Conservation (phyloP, 1,140 invertebrate species). For the Neuroterus valhalla region DNA sequence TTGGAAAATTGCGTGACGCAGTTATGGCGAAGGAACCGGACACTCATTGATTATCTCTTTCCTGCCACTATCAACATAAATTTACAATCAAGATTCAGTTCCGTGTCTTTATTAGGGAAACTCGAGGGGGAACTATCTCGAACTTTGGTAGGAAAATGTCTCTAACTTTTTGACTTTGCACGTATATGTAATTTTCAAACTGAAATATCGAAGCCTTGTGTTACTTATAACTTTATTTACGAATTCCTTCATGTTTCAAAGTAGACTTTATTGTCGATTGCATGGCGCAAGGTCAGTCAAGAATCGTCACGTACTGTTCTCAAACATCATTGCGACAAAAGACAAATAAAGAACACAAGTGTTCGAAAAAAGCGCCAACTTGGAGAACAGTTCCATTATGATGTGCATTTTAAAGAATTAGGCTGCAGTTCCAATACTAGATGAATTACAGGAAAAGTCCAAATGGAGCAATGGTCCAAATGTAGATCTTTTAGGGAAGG, state of each 20-base stretch:
- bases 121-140: too few relatives aligned
- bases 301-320: constrained; percentile 31
- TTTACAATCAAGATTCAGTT: too few relatives aligned
- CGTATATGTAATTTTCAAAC: too few relatives aligned
- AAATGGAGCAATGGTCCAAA: too few relatives aligned
- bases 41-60: too few relatives aligned
- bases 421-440: neutral
- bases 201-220: too few relatives aligned
- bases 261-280: constrained; percentile 31
- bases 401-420: neutral
- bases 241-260: neutral
- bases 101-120: too few relatives aligned
- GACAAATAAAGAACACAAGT: constrained; percentile 38
- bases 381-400: neutral
- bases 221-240: neutral
- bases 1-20: constrained; percentile 44
- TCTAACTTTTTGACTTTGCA: too few relatives aligned
- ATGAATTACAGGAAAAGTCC: too few relatives aligned
- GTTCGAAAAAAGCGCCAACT: constrained; percentile 49
- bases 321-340: constrained; percentile 36
- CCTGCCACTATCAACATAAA: too few relatives aligned
- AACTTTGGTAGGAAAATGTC: too few relatives aligned
- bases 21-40: constrained; percentile 33
- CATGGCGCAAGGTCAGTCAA: constrained; percentile 46
- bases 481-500: too few relatives aligned